Percentiles rank a stretch among this genome's conserved stretches.
Conservation (phyloP, 1,140 invertebrate species). For the Neocloeon triangulifer region DNA sequence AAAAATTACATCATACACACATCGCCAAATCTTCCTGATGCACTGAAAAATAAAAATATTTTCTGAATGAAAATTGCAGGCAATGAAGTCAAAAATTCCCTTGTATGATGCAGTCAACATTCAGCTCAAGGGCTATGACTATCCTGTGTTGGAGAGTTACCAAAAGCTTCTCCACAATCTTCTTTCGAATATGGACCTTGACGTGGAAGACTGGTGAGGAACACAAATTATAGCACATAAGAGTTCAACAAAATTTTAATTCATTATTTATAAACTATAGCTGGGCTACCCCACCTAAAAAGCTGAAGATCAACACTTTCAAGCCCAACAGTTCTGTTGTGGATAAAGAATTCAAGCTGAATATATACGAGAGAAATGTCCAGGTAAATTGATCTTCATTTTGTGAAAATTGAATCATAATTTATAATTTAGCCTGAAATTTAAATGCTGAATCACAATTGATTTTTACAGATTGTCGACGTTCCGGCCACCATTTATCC, state of each 20-base stretch:
- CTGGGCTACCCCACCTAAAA: constrained; percentile 46
- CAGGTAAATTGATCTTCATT: constrained; percentile 22
- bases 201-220: constrained; percentile 52
- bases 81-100: constrained; percentile 38
- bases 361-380: constrained; percentile 53
- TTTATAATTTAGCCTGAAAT: neutral
- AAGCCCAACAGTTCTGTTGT: constrained; percentile 39
- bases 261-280: constrained; percentile 19
- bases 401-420: neutral
- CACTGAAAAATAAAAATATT: constrained; percentile 8
- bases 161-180: constrained; percentile 51
- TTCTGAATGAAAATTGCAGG: constrained; percentile 21
- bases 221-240: too few relatives aligned
- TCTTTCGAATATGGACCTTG: constrained; percentile 44
- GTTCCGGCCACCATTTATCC: constrained; percentile 27
- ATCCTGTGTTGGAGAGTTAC: constrained; percentile 51
- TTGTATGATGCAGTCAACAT: constrained; percentile 51
- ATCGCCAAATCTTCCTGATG: too few relatives aligned
- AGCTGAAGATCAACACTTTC: constrained; percentile 37
- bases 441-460: neutral
- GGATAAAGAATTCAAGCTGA: constrained; percentile 44
- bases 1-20: too few relatives aligned
- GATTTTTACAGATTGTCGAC: constrained; percentile 25
- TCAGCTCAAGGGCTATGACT: constrained; percentile 62
- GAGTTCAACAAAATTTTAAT: constrained; percentile 8